Evolutionary conservation across 2,888 invertebrate species (phyloP).

Genomic region (Tribolium freemani): DNA sequence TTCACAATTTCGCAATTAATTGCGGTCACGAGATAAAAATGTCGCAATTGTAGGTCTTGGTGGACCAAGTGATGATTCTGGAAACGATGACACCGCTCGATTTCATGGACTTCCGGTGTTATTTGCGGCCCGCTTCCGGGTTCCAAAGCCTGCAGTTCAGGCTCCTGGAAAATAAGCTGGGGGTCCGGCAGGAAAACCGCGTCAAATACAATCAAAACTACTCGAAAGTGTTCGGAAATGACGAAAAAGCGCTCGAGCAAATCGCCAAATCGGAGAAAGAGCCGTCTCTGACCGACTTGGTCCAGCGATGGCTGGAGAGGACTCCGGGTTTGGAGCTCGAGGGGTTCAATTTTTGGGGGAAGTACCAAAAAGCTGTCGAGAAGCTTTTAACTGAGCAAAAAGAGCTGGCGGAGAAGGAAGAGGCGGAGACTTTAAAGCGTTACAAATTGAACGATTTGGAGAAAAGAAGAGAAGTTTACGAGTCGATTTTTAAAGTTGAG

Average conservation of each 20-base stretch:
- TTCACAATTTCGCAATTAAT: background rate
- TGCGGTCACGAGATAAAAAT: constrained; percentile 5
- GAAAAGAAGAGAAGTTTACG: constrained; percentile 87
- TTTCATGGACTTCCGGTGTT: constrained; percentile 97
- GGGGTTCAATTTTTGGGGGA: constrained; percentile 95
- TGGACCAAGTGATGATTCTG: constrained; percentile 96
- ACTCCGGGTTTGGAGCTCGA: constrained; percentile 90
- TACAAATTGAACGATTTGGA: constrained; percentile 82
- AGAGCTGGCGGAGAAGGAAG: constrained; percentile 72
- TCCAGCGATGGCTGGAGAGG: constrained; percentile 94
- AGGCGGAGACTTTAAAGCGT: constrained; percentile 66
- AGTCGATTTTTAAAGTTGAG: constrained; percentile 88
- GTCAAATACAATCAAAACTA: constrained; percentile 96
- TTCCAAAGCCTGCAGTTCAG: constrained; percentile 98
- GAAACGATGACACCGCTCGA: constrained; percentile 99
- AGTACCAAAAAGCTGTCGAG: constrained; percentile 83
- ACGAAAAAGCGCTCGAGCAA: constrained; percentile 71
- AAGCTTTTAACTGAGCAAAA: constrained; percentile 80
- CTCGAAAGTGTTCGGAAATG: constrained; percentile 85
- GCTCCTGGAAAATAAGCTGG: constrained; percentile 93
- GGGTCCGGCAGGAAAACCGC: constrained; percentile 84
- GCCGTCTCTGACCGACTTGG: constrained; percentile 86
- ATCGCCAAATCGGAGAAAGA: constrained; percentile 82
- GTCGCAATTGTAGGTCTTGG: constrained; percentile 78
- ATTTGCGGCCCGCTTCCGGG: constrained; percentile 95